Conservation (phyloP, 2,797 vertebrate species). For the Pantherophis alleghaniensis region DNA sequence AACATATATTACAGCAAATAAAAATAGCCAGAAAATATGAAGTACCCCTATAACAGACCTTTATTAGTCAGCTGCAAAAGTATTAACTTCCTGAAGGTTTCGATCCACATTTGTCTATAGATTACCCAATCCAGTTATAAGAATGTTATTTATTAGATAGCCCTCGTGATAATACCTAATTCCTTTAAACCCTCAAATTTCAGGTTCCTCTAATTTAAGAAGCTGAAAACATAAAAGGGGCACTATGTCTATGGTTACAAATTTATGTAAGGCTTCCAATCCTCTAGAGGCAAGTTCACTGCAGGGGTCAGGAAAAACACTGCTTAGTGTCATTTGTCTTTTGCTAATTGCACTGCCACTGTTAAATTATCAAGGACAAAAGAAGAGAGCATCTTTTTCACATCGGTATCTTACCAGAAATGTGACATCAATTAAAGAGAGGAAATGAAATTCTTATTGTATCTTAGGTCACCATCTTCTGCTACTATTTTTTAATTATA, state of each 20-base stretch:
- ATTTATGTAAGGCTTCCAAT: neutral
- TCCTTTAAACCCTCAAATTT: neutral
- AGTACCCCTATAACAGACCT: neutral
- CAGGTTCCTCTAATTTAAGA: neutral
- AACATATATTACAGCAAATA: neutral
- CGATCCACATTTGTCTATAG: neutral
- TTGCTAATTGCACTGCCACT: neutral
- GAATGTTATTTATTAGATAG: neutral
- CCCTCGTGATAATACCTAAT: constrained; percentile 1
- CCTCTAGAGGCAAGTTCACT: neutral
- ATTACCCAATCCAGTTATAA: neutral
- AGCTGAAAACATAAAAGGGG: neutral
- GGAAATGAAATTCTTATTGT: neutral
- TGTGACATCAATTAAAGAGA: neutral
- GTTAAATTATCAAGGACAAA: neutral
- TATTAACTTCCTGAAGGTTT: neutral
- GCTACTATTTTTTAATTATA: neutral
- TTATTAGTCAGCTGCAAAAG: neutral
- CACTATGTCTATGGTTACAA: neutral
- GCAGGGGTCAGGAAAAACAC: neutral
- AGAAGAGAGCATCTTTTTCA: neutral
- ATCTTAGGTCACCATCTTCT: neutral
- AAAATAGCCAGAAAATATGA: neutral
- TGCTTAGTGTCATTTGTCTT: neutral
- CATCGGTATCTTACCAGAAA: neutral